These are phyloP conservation scores for Pediacus dermestoides DNA, from an alignment of 2,888 invertebrate genomes.

Conservation along the genomic window DNA sequence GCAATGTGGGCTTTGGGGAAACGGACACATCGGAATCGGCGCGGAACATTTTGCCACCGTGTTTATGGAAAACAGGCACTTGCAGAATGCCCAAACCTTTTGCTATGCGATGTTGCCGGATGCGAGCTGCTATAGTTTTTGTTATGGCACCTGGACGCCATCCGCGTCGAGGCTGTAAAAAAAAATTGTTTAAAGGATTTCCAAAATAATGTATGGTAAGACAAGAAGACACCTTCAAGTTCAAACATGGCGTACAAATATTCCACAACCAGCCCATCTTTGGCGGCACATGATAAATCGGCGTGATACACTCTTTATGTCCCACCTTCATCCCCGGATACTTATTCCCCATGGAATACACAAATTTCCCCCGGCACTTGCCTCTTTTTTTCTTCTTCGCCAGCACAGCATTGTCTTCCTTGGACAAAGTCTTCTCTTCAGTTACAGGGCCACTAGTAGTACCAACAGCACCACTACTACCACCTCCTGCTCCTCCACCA, in stretches of 20 bases:
- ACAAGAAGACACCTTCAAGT: constrained; percentile 33
- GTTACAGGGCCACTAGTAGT: constrained; percentile 9
- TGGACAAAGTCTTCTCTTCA: constrained; percentile 3
- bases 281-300: constrained; percentile 56
- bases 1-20: constrained; percentile 61
- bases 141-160: constrained; percentile 59
- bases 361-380: constrained; percentile 28
- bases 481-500: too few relatives aligned
- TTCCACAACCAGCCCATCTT: constrained; percentile 71
- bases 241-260: constrained; percentile 34
- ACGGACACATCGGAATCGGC: constrained; percentile 44
- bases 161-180: constrained; percentile 49
- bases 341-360: constrained; percentile 33
- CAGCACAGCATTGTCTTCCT: constrained; percentile 1
- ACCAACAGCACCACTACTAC: too few relatives aligned
- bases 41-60: constrained; percentile 36
- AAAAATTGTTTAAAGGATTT: constrained; percentile 3
- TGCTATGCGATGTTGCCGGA: constrained; percentile 38
- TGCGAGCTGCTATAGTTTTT: constrained; percentile 47
- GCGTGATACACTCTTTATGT: constrained; percentile 55
- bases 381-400: constrained; percentile 10
- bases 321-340: constrained; percentile 57
- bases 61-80: constrained; percentile 40
- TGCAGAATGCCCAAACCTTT: constrained; percentile 36
- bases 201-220: background rate